Evolutionary conservation across 2,113 vertebrate genomes (phyloP).

Genomic region (Sminthopsis crassicaudata): DNA sequence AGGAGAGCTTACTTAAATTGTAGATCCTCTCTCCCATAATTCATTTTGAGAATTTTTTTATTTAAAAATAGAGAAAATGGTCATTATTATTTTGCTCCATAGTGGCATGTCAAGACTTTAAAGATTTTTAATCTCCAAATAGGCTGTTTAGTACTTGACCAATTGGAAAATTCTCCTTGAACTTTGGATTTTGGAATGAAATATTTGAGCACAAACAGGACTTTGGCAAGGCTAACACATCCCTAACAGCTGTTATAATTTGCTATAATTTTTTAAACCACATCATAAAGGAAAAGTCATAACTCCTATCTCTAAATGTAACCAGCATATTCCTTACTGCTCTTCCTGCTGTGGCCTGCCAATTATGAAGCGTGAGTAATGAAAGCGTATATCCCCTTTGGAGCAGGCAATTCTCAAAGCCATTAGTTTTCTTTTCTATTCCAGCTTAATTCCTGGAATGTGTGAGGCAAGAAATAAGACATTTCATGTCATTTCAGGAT

Average conservation of each 20-base stretch:
- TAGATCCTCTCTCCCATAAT: not conserved
- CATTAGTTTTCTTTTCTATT: slow-evolving; percentile 86
- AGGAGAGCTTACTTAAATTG: not conserved
- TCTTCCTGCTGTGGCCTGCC: slow-evolving; percentile 76
- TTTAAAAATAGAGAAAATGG: not conserved
- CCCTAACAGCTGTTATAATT: slow-evolving; percentile 81
- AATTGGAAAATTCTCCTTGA: slow-evolving; percentile 49
- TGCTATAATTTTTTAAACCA: slow-evolving; percentile 77
- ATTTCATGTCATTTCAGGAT: slow-evolving; percentile 87
- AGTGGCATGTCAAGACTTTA: not conserved
- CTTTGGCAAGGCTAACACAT: slow-evolving; percentile 73
- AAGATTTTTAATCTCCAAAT: slow-evolving; percentile 29
- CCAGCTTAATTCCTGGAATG: slow-evolving; percentile 84
- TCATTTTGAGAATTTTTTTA: not conserved
- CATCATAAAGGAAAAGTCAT: slow-evolving; percentile 75
- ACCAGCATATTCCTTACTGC: slow-evolving; percentile 68
- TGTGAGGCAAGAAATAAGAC: slow-evolving; percentile 85
- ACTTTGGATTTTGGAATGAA: slow-evolving; percentile 47
- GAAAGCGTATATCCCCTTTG: slow-evolving; percentile 71
- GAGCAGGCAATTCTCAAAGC: slow-evolving; percentile 83
- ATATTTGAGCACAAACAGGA: slow-evolving; percentile 73
- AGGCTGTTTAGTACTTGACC: slow-evolving; percentile 36
- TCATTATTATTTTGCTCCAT: not conserved
- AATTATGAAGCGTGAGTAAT: slow-evolving; percentile 78
- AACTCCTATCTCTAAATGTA: slow-evolving; percentile 74